Evolutionary conservation across 1,140 invertebrate species (phyloP), one percentile per base, ranked within the genome.

Genomic region (Drosophila subobscura): DNA sequence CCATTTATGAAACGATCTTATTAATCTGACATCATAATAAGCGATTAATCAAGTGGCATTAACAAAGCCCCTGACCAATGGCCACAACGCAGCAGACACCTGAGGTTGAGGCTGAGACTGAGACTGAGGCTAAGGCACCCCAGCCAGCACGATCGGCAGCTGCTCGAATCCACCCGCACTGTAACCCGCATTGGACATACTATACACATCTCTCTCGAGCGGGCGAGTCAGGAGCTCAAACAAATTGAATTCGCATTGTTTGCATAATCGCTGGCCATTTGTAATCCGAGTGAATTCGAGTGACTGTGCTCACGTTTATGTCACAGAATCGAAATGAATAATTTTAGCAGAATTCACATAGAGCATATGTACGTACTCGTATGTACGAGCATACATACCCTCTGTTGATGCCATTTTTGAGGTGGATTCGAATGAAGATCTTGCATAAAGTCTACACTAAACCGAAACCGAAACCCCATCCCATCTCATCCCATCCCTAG

Each of bases 21-120:
- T 79, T 90, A 90, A 90, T 90, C 88, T 90, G 88, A 90, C 83
- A 90, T 90, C 88, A 90, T 90, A 90, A 90, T 90, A 90, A 83
- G 80, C 56, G 75, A 90, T 90, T 83, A 79, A 90, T 90, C 88
- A 90, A 54, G 6, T 58, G 78, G 81, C 72, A 90, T 90, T 90
- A 90, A 90, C 83, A 75, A 72, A 73, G 60, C 79, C 33, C 27
- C 77, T 68, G 71, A 56, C 83, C 80, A 85, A 65, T 85, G 81
- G 16, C 61, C 72, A 42, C 16, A 20, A 20, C 16, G 14, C 49
- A 50, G 54, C 63, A 61, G 74, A 67, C 84, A 85, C 76, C 84
- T 79, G 77, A 86, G 64, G 73, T 55, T 64, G 72, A 60, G 47
- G 72, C 74, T 60, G 53, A 27, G 16, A 20, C 16, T 20, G 16